phyloP scores from a whole-genome alignment of 2,888 invertebrate species.

The Vanessa cardui region DNA sequence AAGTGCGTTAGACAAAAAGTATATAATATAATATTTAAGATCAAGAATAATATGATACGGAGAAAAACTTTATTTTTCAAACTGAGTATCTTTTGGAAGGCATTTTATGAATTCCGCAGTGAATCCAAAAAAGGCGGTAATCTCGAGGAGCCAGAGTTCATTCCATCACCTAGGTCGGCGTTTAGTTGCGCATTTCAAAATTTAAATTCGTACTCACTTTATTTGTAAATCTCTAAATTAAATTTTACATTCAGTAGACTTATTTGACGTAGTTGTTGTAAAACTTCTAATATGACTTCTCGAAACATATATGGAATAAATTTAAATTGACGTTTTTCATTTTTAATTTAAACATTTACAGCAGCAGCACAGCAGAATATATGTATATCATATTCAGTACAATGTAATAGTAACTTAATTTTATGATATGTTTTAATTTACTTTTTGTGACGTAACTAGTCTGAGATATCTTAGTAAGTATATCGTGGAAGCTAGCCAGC shows the following conservation, averaged over 20 bases:
- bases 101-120: constrained; percentile 18
- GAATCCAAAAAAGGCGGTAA: constrained; percentile 19
- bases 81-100: background rate
- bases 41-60: too few species aligned
- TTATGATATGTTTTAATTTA: constrained; percentile 18
- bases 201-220: constrained; percentile 23
- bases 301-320: background rate
- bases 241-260: constrained; percentile 17
- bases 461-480: constrained; percentile 27
- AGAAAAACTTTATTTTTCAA: background rate
- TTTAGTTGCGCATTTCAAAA: constrained; percentile 27
- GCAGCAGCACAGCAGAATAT: too few species aligned
- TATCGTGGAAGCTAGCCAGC: constrained; percentile 41
- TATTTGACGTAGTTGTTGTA: constrained; percentile 12
- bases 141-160: constrained; percentile 28
- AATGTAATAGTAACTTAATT: too few species aligned
- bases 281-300: background rate
- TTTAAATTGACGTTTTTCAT: background rate
- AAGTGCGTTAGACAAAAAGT: too few species aligned
- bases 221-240: constrained; percentile 30
- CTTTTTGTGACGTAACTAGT: constrained; percentile 18
- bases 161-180: constrained; percentile 28
- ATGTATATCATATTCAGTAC: too few species aligned
- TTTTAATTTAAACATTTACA: too few species aligned
- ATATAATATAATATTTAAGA: too few species aligned